These are phyloP conservation scores for Sakesphorus luctuosus DNA, from an alignment of 2,113 vertebrate genomes.

Conservation along the genomic window DNA sequence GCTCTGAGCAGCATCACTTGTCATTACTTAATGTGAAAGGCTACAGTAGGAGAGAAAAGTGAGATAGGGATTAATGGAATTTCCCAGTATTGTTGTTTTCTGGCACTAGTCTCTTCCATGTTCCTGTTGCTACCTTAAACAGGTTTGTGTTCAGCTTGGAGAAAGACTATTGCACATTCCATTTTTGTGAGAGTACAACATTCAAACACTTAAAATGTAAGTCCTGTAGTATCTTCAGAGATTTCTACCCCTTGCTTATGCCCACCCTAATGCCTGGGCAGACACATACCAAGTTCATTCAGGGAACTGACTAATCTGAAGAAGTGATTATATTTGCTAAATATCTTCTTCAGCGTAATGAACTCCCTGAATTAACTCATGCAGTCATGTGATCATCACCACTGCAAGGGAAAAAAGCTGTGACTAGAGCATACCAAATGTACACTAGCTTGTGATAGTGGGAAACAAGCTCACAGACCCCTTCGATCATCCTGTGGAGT, in stretches of 20 bases:
- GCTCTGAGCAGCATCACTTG: not conserved
- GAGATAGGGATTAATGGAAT: not conserved
- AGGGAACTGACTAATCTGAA: not conserved
- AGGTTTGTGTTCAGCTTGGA: not conserved
- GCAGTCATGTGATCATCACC: not conserved
- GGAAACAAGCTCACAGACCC: not conserved
- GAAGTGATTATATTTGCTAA: not conserved
- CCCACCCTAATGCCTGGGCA: not conserved
- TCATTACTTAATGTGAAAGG: not conserved
- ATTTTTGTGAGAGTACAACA: not conserved
- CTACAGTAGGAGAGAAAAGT: not conserved
- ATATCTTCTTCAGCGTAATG: not conserved
- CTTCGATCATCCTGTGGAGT: rapidly evolving
- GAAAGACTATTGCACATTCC: rapidly evolving
- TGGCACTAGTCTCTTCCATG: not conserved
- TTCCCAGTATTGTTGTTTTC: not conserved
- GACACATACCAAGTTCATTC: not conserved
- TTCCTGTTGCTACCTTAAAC: not conserved
- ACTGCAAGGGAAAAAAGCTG: not conserved
- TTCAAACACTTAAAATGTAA: not conserved
- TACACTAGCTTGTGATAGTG: not conserved
- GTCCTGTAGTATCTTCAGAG: not conserved
- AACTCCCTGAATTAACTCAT: not conserved
- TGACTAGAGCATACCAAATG: not conserved
- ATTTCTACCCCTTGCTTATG: not conserved